Percentiles rank a stretch among this genome's conserved stretches.
phyloP scores from a whole-genome alignment of 2,113 vertebrate genomes.

The Pygoscelis antarcticus region DNA sequence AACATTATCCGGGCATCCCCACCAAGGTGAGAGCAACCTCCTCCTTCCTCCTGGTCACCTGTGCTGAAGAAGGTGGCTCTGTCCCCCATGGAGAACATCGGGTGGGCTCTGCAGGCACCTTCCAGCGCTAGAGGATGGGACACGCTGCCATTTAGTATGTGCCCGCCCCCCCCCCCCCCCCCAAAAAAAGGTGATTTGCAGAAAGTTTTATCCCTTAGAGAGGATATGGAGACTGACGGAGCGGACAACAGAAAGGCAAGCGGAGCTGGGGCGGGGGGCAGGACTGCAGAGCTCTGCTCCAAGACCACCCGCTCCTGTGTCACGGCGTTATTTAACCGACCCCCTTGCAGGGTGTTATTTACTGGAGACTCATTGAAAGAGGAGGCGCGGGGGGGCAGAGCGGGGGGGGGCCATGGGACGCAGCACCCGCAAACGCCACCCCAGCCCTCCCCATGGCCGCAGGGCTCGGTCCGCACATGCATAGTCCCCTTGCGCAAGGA shows the following conservation, averaged over 20 bases:
- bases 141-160: neutral
- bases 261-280: neutral
- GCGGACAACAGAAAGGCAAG: neutral
- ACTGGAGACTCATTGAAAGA: neutral
- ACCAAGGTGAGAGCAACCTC: neutral
- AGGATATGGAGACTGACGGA: neutral
- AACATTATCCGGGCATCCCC: neutral
- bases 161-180: too few species aligned
- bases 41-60: neutral
- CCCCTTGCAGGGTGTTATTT: neutral
- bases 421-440: neutral
- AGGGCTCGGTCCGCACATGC: neutral
- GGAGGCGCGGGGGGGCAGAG: neutral
- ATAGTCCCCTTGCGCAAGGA: neutral
- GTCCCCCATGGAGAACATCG: fast-evolving
- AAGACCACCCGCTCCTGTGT: neutral
- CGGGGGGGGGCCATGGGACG: neutral
- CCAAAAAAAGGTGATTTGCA: too few species aligned
- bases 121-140: neutral
- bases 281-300: neutral
- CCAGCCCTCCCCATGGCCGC: neutral
- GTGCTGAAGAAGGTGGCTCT: neutral
- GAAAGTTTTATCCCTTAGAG: neutral
- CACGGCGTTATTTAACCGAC: neutral
- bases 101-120: neutral